These are phyloP conservation scores for Sisor rabdophorus DNA, from an alignment of 2,113 vertebrate species.

Conservation along the genomic window DNA sequence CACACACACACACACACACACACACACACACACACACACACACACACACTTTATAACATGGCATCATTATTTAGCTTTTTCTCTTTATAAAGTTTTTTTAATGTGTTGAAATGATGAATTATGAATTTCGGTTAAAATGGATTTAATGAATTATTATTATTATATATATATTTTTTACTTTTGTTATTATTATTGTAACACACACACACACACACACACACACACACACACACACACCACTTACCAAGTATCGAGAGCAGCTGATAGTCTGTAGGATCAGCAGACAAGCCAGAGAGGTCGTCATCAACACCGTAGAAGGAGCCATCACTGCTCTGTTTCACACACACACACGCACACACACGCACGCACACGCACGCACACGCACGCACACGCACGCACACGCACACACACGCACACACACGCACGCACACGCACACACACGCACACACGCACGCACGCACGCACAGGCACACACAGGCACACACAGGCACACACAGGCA, in stretches of 20 bases:
- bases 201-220: constrained; percentile 7
- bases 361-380: constrained; percentile 30
- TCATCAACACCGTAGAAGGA: constrained; percentile 69
- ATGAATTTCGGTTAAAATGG: no score
- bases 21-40: constrained; percentile 23
- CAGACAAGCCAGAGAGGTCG: constrained; percentile 74
- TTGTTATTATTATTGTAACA: background rate
- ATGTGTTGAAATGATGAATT: no score
- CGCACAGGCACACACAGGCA: no score
- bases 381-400: constrained; percentile 25
- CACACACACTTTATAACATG: background rate
- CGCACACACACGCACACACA: constrained; percentile 26
- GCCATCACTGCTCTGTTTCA: constrained; percentile 74
- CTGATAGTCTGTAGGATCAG: constrained; percentile 84
- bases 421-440: no score
- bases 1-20: constrained; percentile 22
- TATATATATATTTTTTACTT: background rate
- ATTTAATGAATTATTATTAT: background rate
- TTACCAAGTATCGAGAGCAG: constrained; percentile 90
- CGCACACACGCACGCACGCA: no score
- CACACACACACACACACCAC: constrained; percentile 16
- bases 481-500: no score
- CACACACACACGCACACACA: constrained; percentile 36
- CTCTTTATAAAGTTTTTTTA: no score
- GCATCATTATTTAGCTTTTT: no score